Conservation (phyloP, 2,797 vertebrate genomes). For the Poecile montanus region DNA sequence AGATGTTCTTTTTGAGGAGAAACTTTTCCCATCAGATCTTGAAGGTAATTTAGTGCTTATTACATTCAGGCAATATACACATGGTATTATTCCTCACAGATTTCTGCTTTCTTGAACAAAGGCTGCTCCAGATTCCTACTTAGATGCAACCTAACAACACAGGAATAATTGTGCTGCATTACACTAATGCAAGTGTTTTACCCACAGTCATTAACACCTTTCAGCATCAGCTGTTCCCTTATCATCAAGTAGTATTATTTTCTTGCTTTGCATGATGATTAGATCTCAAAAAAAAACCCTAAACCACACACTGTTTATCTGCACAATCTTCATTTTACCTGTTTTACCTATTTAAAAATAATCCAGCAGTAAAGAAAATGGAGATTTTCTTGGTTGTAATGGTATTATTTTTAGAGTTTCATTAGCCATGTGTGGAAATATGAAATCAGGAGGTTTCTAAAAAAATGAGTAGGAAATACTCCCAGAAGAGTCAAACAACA, state of each 20-base stretch:
- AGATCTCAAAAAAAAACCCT: background rate
- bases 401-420: constrained; percentile 3
- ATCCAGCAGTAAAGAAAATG: background rate
- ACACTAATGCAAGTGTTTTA: constrained; percentile 33
- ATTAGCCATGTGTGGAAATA: background rate
- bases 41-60: constrained; percentile 37
- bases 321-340: constrained; percentile 1
- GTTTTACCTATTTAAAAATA: constrained; percentile 10
- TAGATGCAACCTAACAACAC: background rate
- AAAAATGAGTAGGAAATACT: background rate
- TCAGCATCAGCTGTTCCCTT: constrained; percentile 34
- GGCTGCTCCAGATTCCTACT: constrained; percentile 20
- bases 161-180: constrained; percentile 41
- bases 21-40: constrained; percentile 15
- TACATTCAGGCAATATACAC: constrained; percentile 3
- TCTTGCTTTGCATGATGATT: background rate
- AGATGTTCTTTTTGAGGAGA: background rate
- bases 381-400: background rate
- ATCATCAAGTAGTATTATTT: constrained; percentile 6
- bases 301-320: background rate
- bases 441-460: background rate
- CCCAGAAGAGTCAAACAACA: background rate
- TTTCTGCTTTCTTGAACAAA: constrained; percentile 31
- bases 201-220: background rate
- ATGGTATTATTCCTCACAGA: background rate